phyloP scores from a whole-genome alignment of 2,797 vertebrate genomes.

The Lophius americanus region DNA sequence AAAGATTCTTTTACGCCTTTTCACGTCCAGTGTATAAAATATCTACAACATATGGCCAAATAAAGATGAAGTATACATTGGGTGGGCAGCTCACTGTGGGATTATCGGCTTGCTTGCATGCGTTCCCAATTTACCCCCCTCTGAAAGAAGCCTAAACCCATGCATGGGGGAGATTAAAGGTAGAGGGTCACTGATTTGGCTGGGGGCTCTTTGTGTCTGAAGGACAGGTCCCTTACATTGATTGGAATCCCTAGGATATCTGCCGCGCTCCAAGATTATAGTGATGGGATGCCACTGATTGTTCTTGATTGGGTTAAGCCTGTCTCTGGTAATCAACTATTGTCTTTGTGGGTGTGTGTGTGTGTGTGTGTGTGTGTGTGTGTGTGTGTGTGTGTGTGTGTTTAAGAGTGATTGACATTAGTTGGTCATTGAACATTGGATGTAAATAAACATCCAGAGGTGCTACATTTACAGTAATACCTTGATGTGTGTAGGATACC shows the following conservation, averaged over 20 bases:
- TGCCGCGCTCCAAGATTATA: constrained; percentile 51
- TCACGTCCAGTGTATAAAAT: constrained; percentile 24
- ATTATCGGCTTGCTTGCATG: constrained; percentile 62
- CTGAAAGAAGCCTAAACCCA: constrained; percentile 56
- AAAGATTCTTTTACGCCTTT: constrained; percentile 9
- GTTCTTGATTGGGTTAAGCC: constrained; percentile 72
- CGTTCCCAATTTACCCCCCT: constrained; percentile 39
- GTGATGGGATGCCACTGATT: constrained; percentile 62
- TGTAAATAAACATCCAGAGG: constrained; percentile 1
- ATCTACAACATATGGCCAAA: constrained; percentile 62
- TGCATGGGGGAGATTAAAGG: constrained; percentile 60
- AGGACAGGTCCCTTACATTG: constrained; percentile 37
- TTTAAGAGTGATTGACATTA: constrained; percentile 8
- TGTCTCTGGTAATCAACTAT: constrained; percentile 17
- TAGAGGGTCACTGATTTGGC: constrained; percentile 54
- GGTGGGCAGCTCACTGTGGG: constrained; percentile 51
- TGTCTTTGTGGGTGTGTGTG: too few species aligned
- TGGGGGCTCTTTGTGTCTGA: constrained; percentile 23
- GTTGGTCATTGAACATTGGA: constrained; percentile 13
- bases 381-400: background rate
- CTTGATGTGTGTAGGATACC: background rate
- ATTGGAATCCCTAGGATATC: constrained; percentile 43
- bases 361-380: background rate
- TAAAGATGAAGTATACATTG: constrained; percentile 70
- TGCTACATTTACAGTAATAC: background rate